Evolutionary conservation across 1,140 invertebrate genomes (phyloP).

Genomic region (Psilanteris sp.): DNA sequence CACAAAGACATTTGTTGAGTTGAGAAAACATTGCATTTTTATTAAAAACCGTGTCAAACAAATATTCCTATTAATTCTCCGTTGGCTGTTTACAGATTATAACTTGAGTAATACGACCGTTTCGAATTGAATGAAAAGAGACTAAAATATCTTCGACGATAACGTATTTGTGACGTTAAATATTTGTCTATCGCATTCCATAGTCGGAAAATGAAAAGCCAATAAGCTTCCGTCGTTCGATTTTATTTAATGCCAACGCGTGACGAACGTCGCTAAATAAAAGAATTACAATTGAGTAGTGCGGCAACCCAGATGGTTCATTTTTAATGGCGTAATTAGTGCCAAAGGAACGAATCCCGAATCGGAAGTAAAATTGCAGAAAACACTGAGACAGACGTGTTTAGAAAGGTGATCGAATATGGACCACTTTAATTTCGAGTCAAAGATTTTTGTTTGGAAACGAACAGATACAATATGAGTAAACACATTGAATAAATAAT

Average conservation of each 20-base stretch:
- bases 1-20: constrained; percentile 28
- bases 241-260: constrained; percentile 33
- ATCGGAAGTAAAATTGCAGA: no score
- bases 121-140: constrained; percentile 31
- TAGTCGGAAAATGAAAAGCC: constrained; percentile 45
- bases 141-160: constrained; percentile 43
- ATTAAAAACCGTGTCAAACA: constrained; percentile 40
- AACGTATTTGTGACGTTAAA: constrained; percentile 54
- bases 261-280: constrained; percentile 15
- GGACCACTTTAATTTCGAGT: no score
- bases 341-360: no score
- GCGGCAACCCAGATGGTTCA: no score
- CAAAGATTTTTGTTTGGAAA: no score
- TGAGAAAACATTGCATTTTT: constrained; percentile 23
- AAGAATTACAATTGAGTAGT: not conserved
- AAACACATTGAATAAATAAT: no score
- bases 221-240: constrained; percentile 35
- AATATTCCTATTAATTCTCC: constrained; percentile 40
- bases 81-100: constrained; percentile 39
- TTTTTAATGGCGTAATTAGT: no score
- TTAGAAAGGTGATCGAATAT: no score
- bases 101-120: constrained; percentile 25
- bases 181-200: constrained; percentile 53
- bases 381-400: no score
- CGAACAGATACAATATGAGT: no score